A percentile compares a stretch with the other conserved stretches of the same genome.
Conservation (phyloP, 1,140 invertebrate species). For the Musca vetustissima region DNA sequence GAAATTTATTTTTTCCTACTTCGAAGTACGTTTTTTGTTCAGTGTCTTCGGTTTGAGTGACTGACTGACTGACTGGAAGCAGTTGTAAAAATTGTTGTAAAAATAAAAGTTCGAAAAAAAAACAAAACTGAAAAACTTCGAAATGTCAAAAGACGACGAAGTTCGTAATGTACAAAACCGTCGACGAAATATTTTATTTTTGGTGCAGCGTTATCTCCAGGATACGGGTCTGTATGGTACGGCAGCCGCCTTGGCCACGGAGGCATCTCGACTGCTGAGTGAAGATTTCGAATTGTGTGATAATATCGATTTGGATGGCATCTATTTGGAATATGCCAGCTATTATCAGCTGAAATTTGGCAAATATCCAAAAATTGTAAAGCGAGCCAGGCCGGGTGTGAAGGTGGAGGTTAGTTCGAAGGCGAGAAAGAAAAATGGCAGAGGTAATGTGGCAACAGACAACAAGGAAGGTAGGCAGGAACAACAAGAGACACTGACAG, state of each 20-base stretch:
- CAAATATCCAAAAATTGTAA: constrained; percentile 79
- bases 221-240: constrained; percentile 71
- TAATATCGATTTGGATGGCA: constrained; percentile 84
- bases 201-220: constrained; percentile 74
- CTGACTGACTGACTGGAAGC: too few species aligned
- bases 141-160: constrained; percentile 35
- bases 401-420: constrained; percentile 38
- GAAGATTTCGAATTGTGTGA: constrained; percentile 80
- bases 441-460: constrained; percentile 26
- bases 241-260: constrained; percentile 63
- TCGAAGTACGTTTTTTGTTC: too few species aligned
- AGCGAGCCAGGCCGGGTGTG: constrained; percentile 31
- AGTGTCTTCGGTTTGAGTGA: too few species aligned
- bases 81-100: too few species aligned
- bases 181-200: constrained; percentile 73
- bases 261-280: constrained; percentile 69
- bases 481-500: neutral
- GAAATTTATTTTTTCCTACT: too few species aligned
- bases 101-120: constrained; percentile 4
- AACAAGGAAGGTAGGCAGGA: constrained; percentile 7
- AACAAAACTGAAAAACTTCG: neutral
- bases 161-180: constrained; percentile 54
- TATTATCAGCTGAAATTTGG: constrained; percentile 85
- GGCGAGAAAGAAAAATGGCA: constrained; percentile 21
- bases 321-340: constrained; percentile 85